phyloP scores from a whole-genome alignment of 2,113 vertebrate species.

The Semicossyphus pulcher region DNA sequence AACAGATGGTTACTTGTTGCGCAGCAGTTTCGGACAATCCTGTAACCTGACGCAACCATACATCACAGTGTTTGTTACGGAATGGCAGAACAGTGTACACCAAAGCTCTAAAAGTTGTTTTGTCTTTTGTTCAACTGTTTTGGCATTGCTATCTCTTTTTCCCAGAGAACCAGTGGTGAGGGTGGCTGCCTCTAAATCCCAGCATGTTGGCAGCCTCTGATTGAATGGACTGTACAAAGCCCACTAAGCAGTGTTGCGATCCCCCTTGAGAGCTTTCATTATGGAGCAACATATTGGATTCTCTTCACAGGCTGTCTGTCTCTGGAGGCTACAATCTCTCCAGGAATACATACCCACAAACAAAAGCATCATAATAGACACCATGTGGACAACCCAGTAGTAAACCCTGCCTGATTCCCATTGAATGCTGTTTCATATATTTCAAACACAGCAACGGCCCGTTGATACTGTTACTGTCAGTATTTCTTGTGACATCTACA shows the following conservation, averaged over 20 bases:
- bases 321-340: conserved; percentile 53
- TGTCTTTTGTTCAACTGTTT: conserved; percentile 37
- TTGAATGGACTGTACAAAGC: conserved; percentile 80
- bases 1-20: no score
- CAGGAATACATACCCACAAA: conserved; percentile 45
- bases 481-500: conserved; percentile 11
- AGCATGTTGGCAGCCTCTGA: conserved; percentile 70
- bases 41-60: conserved; percentile 22
- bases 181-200: conserved; percentile 71
- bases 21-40: background rate
- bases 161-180: conserved; percentile 53
- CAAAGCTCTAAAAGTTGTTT: conserved; percentile 34
- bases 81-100: conserved; percentile 1
- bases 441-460: conserved; percentile 9
- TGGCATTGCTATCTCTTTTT: conserved; percentile 56
- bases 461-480: conserved; percentile 1
- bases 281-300: conserved; percentile 81
- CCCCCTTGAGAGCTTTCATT: conserved; percentile 80
- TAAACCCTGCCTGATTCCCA: conserved; percentile 53
- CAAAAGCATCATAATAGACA: conserved; percentile 22
- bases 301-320: conserved; percentile 68
- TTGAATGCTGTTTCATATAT: conserved; percentile 30
- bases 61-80: background rate
- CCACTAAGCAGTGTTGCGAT: conserved; percentile 74
- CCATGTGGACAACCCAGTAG: conserved; percentile 41